phyloP scores from a whole-genome alignment of 2,113 vertebrate genomes.

The Pseudorectes ferrugineus region DNA sequence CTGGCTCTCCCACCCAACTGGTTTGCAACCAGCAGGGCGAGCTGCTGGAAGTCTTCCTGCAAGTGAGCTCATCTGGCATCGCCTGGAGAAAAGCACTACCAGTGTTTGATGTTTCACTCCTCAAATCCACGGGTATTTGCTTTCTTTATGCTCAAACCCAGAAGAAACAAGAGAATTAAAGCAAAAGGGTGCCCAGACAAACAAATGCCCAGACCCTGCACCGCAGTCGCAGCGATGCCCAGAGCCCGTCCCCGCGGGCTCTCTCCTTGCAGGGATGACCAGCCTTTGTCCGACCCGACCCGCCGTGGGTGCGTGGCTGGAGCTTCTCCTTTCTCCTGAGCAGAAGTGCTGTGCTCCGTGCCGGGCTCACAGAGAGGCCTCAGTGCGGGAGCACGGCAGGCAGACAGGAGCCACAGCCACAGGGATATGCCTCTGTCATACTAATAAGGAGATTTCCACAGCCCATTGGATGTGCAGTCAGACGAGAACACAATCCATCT shows the following conservation, averaged over 20 bases:
- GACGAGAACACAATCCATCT: accelerated
- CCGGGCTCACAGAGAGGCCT: background rate
- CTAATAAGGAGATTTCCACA: background rate
- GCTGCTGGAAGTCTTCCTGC: background rate
- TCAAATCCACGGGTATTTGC: background rate
- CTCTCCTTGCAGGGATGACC: accelerated
- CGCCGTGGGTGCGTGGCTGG: accelerated
- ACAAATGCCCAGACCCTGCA: accelerated
- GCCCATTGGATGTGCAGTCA: accelerated
- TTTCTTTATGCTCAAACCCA: background rate
- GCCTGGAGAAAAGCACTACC: background rate
- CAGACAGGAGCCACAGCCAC: background rate
- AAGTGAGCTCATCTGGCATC: background rate
- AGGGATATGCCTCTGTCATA: accelerated
- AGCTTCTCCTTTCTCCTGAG: background rate
- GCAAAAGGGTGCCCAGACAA: background rate
- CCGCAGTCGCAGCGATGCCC: accelerated
- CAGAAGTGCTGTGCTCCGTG: accelerated
- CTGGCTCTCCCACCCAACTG: background rate
- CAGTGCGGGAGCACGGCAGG: accelerated
- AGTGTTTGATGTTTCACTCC: background rate
- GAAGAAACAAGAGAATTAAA: background rate
- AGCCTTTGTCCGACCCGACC: accelerated
- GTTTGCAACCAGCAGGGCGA: background rate
- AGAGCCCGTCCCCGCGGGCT: accelerated